These are phyloP conservation scores for Chironomus striatipennis DNA, from an alignment of 1,140 invertebrate species.

Conservation along the genomic window DNA sequence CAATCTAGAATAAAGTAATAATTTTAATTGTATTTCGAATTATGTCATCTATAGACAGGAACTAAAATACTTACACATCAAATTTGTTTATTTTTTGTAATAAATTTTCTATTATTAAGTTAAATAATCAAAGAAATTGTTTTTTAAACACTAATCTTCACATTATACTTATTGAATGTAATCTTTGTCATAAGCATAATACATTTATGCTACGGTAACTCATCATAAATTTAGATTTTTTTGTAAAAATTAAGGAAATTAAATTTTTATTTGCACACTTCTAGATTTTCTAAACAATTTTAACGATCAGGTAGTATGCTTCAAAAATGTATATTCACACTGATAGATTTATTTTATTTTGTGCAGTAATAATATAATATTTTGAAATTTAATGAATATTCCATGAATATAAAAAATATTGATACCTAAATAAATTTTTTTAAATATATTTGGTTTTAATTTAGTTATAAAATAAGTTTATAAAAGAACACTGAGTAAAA, in stretches of 20 bases:
- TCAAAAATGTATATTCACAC: too few relatives aligned
- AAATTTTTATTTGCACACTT: neutral
- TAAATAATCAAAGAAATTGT: neutral
- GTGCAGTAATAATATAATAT: too few relatives aligned
- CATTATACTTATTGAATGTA: neutral
- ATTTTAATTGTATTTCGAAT: neutral
- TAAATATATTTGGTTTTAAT: too few relatives aligned
- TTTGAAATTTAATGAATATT: too few relatives aligned
- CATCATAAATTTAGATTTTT: neutral
- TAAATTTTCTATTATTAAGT: neutral
- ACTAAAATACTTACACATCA: neutral
- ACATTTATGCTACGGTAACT: neutral
- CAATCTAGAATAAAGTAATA: neutral
- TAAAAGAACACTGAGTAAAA: too few relatives aligned
- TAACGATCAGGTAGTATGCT: too few relatives aligned
- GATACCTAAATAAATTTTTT: too few relatives aligned
- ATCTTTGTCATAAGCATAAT: neutral
- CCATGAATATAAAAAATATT: too few relatives aligned
- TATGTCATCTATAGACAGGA: neutral
- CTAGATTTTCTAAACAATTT: neutral
- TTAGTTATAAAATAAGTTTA: too few relatives aligned
- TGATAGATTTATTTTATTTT: too few relatives aligned
- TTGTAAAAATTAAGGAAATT: neutral
- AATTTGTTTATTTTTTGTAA: slow-evolving; percentile 10
- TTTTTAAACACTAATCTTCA: neutral